Percentiles rank a stretch among this genome's conserved stretches.
phyloP scores from a whole-genome alignment of 2,797 vertebrate species.

The Tapera naevia region DNA sequence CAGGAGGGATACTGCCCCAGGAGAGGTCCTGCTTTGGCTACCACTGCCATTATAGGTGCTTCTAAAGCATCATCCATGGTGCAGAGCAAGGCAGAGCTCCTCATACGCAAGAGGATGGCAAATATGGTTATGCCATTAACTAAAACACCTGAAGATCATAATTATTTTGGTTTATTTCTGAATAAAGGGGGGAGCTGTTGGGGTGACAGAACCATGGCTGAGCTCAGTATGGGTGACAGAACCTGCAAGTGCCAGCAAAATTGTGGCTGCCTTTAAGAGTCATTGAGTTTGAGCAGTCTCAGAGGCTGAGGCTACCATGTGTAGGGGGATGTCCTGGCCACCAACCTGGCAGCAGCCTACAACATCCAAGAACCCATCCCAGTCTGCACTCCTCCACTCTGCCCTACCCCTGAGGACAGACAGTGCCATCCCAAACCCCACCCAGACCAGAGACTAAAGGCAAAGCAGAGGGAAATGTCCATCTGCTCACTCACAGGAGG shows the following conservation, averaged over 20 bases:
- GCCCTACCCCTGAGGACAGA: not conserved
- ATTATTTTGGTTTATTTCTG: not conserved
- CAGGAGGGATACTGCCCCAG: not conserved
- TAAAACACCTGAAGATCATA: not conserved
- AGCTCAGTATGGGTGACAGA: not conserved
- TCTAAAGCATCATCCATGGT: not conserved
- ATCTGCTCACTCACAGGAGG: not conserved
- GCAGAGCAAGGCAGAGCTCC: not conserved
- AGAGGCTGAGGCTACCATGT: not conserved
- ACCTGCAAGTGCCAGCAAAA: not conserved
- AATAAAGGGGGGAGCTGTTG: not conserved
- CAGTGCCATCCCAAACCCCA: not conserved
- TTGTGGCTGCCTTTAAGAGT: not conserved
- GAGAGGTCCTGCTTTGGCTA: not conserved
- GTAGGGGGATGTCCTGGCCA: not conserved
- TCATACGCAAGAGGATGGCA: not conserved
- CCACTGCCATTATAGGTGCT: not conserved
- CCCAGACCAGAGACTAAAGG: not conserved
- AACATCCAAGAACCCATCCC: not conserved
- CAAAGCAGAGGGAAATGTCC: not conserved
- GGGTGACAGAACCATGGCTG: not conserved
- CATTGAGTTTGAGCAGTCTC: not conserved
- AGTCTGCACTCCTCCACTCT: not conserved
- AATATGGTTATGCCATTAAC: not conserved
- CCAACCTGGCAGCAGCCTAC: rapidly evolving